Evolutionary conservation across 2,113 vertebrate species (phyloP), one percentile per base, ranked within the genome.

Genomic region (Ptychochromis oligacanthus): DNA sequence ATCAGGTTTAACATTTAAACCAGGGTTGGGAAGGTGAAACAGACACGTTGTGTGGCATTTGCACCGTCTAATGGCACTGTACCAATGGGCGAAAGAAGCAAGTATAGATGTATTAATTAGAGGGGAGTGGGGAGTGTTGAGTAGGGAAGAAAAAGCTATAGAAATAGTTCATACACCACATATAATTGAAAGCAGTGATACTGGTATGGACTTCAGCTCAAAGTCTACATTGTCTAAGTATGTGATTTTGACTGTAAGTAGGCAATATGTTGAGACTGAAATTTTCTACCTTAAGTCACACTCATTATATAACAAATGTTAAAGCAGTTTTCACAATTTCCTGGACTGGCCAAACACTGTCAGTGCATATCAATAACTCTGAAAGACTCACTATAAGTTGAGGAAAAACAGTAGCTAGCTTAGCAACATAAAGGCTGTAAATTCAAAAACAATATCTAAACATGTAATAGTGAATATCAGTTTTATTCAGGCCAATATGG

Each of bases 1-100:
- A 91, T 85, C 91, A 88, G 92, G 90, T 93, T 94, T 96, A 96
- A 95, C 95, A 96, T 96, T 96, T 95, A 93, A 94, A 94, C 92
- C 89, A 92, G 93, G 94, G 95, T 93, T 95, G 93, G 86, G 87
- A 81, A 93, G 94, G 92, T 93, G 91, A 94, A 94, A 94, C 92
- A 93, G 93, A 93, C 94, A 94, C 70, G 87, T 89, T 38, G 83
- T 43, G 57, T 95, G 95, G 91, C 95, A 96, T 96, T 95, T 95
- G 93, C 92, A 81, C 88, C 79, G 91, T 93, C 90, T 91, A 93
- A 94, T 94, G 92, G 91, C 79, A 52, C 85, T 72, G 90, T 91
- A 90, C 59, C 81, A 5, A 7, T n/a, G 81, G 83, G 81, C 75
- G 43, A 64, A 62, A 72, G 76, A 74, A 75, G 79, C 84, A 81